Conservation (phyloP, 2,888 invertebrate genomes). For the Microctonus aethiopoides region DNA sequence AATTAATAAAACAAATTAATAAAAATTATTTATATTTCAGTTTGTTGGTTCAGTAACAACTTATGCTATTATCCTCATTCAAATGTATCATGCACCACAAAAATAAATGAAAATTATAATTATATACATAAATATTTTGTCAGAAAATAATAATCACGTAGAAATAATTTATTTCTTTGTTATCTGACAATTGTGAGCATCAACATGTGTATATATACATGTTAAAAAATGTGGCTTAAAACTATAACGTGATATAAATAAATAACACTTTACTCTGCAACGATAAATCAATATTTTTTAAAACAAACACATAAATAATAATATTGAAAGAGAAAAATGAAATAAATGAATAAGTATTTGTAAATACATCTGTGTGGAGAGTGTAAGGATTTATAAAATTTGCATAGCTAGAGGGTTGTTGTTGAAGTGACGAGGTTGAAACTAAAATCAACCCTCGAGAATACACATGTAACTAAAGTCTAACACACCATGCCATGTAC, state of each 20-base stretch:
- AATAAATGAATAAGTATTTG: no score
- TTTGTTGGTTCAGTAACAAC: constrained; percentile 12
- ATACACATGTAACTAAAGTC: constrained; percentile 13
- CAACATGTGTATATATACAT: no score
- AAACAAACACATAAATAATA: not conserved
- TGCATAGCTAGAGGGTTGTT: not conserved
- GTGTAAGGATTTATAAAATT: not conserved
- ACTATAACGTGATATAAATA: no score
- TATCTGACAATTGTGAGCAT: no score
- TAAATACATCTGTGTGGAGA: not conserved
- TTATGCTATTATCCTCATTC: constrained; percentile 3
- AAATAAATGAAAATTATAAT: not conserved
- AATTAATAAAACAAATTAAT: not conserved
- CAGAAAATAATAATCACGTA: no score
- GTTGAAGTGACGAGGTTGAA: not conserved
- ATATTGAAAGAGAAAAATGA: not conserved
- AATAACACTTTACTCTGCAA: no score
- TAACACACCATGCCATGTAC: not conserved
- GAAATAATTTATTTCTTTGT: no score
- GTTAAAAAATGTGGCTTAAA: no score
- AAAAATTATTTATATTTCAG: constrained; percentile 10
- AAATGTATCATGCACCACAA: not conserved
- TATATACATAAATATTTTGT: no score
- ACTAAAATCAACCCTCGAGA: not conserved
- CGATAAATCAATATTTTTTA: no score